Percentiles rank a stretch among this genome's conserved stretches.
Evolutionary conservation across 2,888 invertebrate species (phyloP).

Genomic region (Clepsis dumicolana): DNA sequence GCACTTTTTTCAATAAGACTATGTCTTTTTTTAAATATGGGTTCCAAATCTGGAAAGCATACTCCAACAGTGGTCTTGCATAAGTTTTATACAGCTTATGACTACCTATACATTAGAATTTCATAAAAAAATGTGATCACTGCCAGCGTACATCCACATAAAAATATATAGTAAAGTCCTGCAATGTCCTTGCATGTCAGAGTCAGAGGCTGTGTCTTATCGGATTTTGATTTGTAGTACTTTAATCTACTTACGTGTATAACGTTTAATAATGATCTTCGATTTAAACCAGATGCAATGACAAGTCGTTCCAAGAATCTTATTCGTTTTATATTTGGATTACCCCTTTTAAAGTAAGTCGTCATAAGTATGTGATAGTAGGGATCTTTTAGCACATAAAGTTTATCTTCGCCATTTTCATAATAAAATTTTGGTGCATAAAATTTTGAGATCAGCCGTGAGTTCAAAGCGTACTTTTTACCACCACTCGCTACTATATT

Average conservation of each 20-base stretch:
- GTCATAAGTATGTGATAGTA: slow-evolving; percentile 14
- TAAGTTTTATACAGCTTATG: no score
- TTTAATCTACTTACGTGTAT: slow-evolving; percentile 26
- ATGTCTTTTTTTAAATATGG: no score
- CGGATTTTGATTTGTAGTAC: slow-evolving; percentile 10
- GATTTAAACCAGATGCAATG: slow-evolving; percentile 27
- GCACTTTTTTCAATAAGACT: no score
- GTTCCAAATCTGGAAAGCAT: no score
- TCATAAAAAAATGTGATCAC: slow-evolving; percentile 33
- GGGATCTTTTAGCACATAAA: slow-evolving; percentile 12
- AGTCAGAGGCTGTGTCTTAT: slow-evolving; percentile 15
- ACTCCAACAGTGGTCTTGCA: no score
- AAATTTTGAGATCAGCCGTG: slow-evolving; percentile 17
- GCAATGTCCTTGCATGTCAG: slow-evolving; percentile 24
- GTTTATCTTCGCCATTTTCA: slow-evolving; percentile 10
- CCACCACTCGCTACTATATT: slow-evolving; percentile 9
- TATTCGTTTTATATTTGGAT: slow-evolving; percentile 43
- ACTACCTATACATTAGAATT: not conserved
- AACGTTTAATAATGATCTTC: slow-evolving; percentile 12
- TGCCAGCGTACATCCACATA: slow-evolving; percentile 37
- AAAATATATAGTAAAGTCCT: slow-evolving; percentile 36
- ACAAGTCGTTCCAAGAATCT: slow-evolving; percentile 36
- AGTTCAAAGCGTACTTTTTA: slow-evolving; percentile 16
- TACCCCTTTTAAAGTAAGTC: slow-evolving; percentile 37
- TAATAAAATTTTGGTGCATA: slow-evolving; percentile 21